These are phyloP conservation scores for Papilio protenor DNA, from an alignment of 2,888 invertebrate species.

Conservation along the genomic window DNA sequence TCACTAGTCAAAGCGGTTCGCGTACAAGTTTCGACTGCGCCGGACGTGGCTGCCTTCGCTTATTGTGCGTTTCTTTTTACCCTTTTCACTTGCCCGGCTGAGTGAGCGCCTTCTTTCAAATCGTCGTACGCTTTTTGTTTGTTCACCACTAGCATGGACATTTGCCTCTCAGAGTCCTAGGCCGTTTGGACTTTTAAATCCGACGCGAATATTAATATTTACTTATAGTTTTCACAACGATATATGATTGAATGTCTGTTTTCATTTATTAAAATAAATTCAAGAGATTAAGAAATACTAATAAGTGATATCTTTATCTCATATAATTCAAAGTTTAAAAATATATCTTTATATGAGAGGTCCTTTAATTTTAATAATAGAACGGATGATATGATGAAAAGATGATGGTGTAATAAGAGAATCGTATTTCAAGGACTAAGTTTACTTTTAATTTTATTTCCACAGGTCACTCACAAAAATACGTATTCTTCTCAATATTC, in stretches of 20 bases:
- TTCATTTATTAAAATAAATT: background rate
- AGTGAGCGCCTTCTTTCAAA: conserved; percentile 70
- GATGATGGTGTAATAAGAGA: conserved; percentile 14
- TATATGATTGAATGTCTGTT: background rate
- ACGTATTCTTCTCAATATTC: conserved; percentile 25
- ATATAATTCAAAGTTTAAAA: background rate
- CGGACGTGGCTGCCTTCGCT: conserved; percentile 68
- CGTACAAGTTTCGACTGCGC: conserved; percentile 65
- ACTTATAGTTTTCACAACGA: background rate
- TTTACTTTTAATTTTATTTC: conserved; percentile 27
- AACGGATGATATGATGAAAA: background rate
- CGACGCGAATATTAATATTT: conserved; percentile 15
- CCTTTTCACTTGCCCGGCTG: conserved; percentile 68
- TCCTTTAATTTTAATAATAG: background rate
- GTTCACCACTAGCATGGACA: conserved; percentile 67
- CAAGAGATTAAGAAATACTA: background rate
- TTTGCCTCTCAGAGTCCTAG: conserved; percentile 63
- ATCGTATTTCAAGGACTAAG: background rate
- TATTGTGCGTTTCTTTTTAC: conserved; percentile 74
- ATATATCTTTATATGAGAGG: background rate
- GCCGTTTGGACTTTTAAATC: conserved; percentile 44
- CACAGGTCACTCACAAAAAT: conserved; percentile 24
- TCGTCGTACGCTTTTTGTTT: conserved; percentile 68
- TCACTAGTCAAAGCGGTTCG: conserved; percentile 67
- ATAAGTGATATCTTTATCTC: background rate